Evolutionary conservation across 2,888 invertebrate genomes (phyloP), one percentile per base, ranked within the genome.

Genomic region (Daptonema setosum): DNA sequence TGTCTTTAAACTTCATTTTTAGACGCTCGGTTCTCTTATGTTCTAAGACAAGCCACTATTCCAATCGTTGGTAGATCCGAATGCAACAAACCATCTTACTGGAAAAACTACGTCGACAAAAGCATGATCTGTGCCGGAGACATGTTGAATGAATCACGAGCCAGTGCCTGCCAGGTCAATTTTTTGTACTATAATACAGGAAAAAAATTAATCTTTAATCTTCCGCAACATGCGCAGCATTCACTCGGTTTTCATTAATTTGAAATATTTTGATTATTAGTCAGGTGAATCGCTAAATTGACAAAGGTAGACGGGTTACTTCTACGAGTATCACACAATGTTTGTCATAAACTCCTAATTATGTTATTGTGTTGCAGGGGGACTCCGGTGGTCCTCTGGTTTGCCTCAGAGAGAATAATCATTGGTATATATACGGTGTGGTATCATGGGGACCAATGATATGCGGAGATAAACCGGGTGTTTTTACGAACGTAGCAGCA

Each of bases 331-430:
- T n/a, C n/a, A n/a, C n/a, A n/a, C n/a, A n/a, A n/a, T n/a, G n/a
- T n/a, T n/a, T n/a, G n/a, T n/a, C n/a, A n/a, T n/a, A n/a, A n/a
- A n/a, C n/a, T n/a, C n/a, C n/a, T n/a, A n/a, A n/a, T n/a, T n/a
- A n/a, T n/a, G n/a, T n/a, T n/a, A n/a, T n/a, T n/a, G 5, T 47
- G 17, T 5, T 5, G 22, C 53, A 56, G 56, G 56, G 56, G 11
- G 56, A 56, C 47, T 22, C 22, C 20, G 56, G 56, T 11, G 56
- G 56, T 20, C 56, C 56, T 5, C 45, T 56, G 45, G 2, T 56
- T 2, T 56, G 56, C 26, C 48, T 48, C 25, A 5, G 22, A 11
- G 29, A 22, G 24, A 2, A 17, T 14, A 35, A 47, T 25, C 52
- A 24, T 43, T 56, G 52, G 52, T 20, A 28, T 22, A 28, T 56